These are phyloP conservation scores for Geopemphigus sp. DNA, from an alignment of 1,140 invertebrate species.

Conservation along the genomic window DNA sequence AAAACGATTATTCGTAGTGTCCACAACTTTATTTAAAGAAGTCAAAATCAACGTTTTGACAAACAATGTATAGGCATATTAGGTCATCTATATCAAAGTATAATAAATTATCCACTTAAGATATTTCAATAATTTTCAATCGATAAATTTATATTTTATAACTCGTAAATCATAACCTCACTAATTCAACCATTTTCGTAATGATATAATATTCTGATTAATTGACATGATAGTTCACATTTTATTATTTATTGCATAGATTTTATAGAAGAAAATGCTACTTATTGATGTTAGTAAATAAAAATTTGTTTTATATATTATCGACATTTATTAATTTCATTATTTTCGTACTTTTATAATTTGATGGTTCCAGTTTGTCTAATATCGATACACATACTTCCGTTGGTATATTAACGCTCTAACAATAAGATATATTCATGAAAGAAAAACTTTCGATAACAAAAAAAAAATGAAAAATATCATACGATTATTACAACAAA, in stretches of 20 bases:
- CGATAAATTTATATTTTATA: neutral
- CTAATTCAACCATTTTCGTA: neutral
- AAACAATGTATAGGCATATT: neutral
- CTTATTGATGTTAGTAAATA: too few species aligned
- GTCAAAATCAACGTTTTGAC: constrained; percentile 1
- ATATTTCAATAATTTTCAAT: constrained; percentile 2
- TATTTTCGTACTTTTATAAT: too few species aligned
- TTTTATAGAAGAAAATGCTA: too few species aligned
- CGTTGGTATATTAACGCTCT: too few species aligned
- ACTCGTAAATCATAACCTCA: neutral
- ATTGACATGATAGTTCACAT: too few species aligned
- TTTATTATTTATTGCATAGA: too few species aligned
- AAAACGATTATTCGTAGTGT: neutral
- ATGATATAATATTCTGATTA: too few species aligned
- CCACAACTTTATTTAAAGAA: neutral
- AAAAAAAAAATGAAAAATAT: neutral
- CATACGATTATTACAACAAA: neutral
- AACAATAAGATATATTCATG: too few species aligned
- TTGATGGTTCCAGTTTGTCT: too few species aligned
- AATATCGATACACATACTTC: too few species aligned
- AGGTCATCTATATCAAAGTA: neutral
- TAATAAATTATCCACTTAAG: neutral
- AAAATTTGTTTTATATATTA: too few species aligned
- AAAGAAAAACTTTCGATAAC: neutral
- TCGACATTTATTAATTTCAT: too few species aligned